Evolutionary conservation across 2,113 vertebrate species (phyloP).

Genomic region (Ictalurus furcatus): DNA sequence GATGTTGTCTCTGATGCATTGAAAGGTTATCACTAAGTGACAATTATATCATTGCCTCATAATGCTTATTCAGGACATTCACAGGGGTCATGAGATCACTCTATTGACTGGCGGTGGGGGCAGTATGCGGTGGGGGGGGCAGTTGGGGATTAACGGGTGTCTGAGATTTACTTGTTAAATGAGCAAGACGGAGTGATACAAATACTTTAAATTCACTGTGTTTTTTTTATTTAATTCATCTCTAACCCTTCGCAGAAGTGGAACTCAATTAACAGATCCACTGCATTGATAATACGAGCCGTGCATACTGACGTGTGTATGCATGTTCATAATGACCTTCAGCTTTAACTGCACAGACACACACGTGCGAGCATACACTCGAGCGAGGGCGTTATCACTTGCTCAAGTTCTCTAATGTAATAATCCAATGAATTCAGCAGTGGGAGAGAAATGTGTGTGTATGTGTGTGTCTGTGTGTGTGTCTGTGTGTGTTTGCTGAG

Average conservation of each 20-base stretch:
- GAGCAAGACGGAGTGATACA: background rate
- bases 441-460: conserved; percentile 33
- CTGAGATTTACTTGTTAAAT: background rate
- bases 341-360: conserved; percentile 23
- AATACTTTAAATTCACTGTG: background rate
- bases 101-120: background rate
- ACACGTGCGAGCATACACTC: background rate
- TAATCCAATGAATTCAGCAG: conserved; percentile 34
- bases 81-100: conserved; percentile 43
- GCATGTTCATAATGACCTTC: conserved; percentile 38
- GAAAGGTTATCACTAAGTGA: conserved; percentile 29
- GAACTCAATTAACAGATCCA: conserved; percentile 32
- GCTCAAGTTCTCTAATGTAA: conserved; percentile 22
- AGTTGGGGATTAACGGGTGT: background rate
- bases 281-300: conserved; percentile 32
- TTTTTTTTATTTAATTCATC: background rate
- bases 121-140: background rate
- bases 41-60: conserved; percentile 46
- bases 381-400: background rate
- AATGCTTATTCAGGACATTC: conserved; percentile 35
- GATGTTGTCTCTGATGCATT: background rate
- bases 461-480: conserved; percentile 16
- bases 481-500: conserved; percentile 25
- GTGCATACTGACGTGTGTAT: conserved; percentile 11
- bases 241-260: background rate